A percentile compares a stretch with the other conserved stretches of the same genome.
Conservation (phyloP, 2,888 invertebrate genomes). For the Heliconius ismenius region DNA sequence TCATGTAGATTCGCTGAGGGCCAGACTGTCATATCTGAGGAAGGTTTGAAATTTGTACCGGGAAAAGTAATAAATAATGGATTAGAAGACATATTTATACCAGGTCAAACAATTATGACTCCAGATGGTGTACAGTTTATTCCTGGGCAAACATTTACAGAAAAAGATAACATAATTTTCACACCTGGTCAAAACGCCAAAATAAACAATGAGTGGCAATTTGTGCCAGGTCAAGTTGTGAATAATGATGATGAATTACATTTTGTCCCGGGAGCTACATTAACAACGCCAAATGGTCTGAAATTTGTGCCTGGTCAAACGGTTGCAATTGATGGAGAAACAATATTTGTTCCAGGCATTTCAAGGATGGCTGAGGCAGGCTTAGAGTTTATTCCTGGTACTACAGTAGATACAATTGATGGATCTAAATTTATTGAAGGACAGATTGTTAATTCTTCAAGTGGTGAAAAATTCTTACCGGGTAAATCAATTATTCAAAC, state of each 20-base stretch:
- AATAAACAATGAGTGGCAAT: constrained; percentile 82
- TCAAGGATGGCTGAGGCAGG: constrained; percentile 70
- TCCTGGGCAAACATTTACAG: constrained; percentile 83
- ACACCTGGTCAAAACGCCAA: constrained; percentile 84
- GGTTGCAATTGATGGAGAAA: constrained; percentile 75
- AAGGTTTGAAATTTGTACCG: constrained; percentile 84
- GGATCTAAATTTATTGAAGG: constrained; percentile 86
- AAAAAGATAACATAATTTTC: constrained; percentile 77
- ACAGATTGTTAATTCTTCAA: constrained; percentile 82
- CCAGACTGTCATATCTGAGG: constrained; percentile 83
- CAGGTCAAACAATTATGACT: constrained; percentile 83
- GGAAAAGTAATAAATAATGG: constrained; percentile 80
- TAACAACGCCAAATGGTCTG: constrained; percentile 83
- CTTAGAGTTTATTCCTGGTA: constrained; percentile 82
- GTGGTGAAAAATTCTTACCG: constrained; percentile 84
- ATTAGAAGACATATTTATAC: constrained; percentile 79
- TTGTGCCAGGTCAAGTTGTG: constrained; percentile 84
- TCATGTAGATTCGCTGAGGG: constrained; percentile 82
- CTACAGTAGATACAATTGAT: constrained; percentile 83
- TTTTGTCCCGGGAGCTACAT: constrained; percentile 85
- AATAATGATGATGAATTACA: constrained; percentile 79
- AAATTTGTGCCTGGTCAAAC: constrained; percentile 86
- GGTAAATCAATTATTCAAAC: constrained; percentile 80
- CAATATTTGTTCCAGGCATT: constrained; percentile 83
- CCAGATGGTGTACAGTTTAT: constrained; percentile 84